Evolutionary conservation across 2,888 invertebrate genomes (phyloP), one percentile per base, ranked within the genome.

Genomic region (Cryptocephalus moraei): DNA sequence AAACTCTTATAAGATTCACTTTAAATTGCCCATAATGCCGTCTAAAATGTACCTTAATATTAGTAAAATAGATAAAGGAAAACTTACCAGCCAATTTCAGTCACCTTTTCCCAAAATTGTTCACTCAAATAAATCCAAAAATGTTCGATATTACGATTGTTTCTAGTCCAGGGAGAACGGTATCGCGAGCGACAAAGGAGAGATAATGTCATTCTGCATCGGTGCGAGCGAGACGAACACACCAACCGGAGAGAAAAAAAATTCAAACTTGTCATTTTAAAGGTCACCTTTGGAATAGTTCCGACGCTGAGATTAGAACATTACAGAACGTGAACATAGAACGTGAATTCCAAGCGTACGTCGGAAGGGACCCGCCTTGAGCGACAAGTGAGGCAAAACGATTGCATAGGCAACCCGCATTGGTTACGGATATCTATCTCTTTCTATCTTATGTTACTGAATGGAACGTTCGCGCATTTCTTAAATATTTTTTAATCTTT

Each of bases 31-130:
- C 6, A 2, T 6, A 22, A 22, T 22, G 6, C 22, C 2, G 11
- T 6, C n/a, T 36, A 36, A 36, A n/a, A 2, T 36, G 4, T 11
- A 36, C n/a, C 2, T 4, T 36, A 36, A 12, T 36, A 36, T 36
- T 6, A 12, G 4, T 11, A 36, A 36, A 36, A 11, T 36, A 36
- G 4, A n/a, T 36, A 36, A 36, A 36, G 4, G n/a, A 36, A n/a
- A 4, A 11, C 52, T 55, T 44, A 55, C 55, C 52, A 47, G 36
- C 39, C 46, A 43, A 51, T 56, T 58, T 56, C 53, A 54, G 53
- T 58, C 51, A 56, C 50, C 49, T 56, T 58, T 57, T 56, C 55
- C 49, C 44, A 48, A 55, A 56, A 56, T 54, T 49, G 52, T 52
- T 43, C 36, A 47, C 22, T 22, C 22, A 45, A 41, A 41, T 34